Evolutionary conservation across 2,797 vertebrate species (phyloP).

Genomic region (Xiphorhynchus erythropygius): DNA sequence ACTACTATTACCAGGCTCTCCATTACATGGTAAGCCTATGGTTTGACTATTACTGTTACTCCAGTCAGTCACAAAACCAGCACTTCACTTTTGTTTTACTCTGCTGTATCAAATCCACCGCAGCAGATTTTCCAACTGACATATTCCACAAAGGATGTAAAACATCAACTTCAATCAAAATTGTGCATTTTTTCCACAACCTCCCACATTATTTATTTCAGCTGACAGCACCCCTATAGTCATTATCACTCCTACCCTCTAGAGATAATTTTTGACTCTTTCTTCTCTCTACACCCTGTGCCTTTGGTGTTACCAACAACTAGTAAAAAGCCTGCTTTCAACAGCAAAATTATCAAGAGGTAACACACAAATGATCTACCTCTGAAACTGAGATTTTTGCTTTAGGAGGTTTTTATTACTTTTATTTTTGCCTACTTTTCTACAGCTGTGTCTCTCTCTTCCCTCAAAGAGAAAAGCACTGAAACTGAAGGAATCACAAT

Average conservation of each 20-base stretch:
- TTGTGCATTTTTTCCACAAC: not conserved
- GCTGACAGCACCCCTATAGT: not conserved
- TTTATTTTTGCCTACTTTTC: not conserved
- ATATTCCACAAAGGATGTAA: not conserved
- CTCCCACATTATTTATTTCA: not conserved
- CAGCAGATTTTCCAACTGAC: not conserved
- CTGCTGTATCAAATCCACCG: not conserved
- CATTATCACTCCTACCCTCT: not conserved
- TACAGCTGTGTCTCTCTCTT: not conserved
- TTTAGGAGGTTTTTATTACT: not conserved
- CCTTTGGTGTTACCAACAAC: not conserved
- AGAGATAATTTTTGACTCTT: not conserved
- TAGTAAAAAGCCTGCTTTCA: not conserved
- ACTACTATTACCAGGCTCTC: not conserved
- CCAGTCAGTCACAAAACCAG: not conserved
- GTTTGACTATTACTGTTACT: not conserved
- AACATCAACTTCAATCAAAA: not conserved
- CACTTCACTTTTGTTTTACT: not conserved
- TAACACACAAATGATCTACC: rapidly evolving
- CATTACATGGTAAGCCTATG: not conserved
- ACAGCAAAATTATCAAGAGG: not conserved
- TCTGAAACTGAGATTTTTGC: not conserved
- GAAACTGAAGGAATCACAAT: not conserved
- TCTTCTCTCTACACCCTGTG: not conserved
- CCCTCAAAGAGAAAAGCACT: not conserved